Evolutionary conservation across 2,113 vertebrate species (phyloP), one percentile per base, ranked within the genome.

Genomic region (Lethenteron reissneri): DNA sequence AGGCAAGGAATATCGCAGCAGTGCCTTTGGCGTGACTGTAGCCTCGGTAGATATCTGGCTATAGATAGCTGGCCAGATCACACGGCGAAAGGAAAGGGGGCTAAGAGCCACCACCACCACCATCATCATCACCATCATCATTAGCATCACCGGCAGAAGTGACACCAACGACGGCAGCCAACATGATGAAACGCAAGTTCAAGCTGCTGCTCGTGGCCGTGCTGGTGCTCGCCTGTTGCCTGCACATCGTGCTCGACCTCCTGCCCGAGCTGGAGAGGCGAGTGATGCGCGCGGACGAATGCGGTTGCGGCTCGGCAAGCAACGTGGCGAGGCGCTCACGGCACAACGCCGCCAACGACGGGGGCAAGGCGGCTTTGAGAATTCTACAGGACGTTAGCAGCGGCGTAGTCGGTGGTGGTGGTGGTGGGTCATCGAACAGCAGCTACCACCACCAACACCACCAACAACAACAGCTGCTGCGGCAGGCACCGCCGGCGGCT

Each of bases 201-300:
- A 86, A 90, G 56, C 83, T 90, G 75, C 75, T 97, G 74, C 85
- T 95, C 76, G 82, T 94, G 70, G 83, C 84, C 84, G 88, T 88
- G 73, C 89, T 97, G 75, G 81, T 97, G 56, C 77, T 88, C 58
- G 90, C 89, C 4, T 92, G 92, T 80, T 89, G 89, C 11, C 83
- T 96, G 86, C 90, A 96, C 81, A 89, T 96, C 68, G 84, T 86
- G 83, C 86, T 95, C 60, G 91, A 95, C 81, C 78, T 95, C 79
- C 77, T 96, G 73, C 91, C 91, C 2, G 85, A 84, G 78, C 85
- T 95, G 82, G 89, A 92, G 80, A 76, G 80, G 69, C 83, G 84
- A 2, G 78, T 84, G 3, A 71, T 75, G 5, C 81, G 82, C 74
- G 75, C 82, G 74, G 78, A 79, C 70, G 70, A 81, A 73, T 64